Evolutionary conservation across 2,888 invertebrate species (phyloP).

Genomic region (Polia nebulosa): DNA sequence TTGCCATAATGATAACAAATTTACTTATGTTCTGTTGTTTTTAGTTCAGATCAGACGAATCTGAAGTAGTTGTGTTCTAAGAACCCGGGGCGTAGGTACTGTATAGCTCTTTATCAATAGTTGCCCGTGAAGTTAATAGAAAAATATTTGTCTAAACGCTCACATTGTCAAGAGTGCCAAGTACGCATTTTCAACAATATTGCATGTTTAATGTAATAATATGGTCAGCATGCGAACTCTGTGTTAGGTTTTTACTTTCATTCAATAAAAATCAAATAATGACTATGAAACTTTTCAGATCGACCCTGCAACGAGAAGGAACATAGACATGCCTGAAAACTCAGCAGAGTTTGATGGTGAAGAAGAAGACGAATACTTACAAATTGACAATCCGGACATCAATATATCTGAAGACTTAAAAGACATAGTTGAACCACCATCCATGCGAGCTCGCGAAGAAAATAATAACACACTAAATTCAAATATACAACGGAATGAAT

Average conservation of each 20-base stretch:
- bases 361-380: background rate
- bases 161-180: no score
- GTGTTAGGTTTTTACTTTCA: background rate
- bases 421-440: background rate
- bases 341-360: background rate
- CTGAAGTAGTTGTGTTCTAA: no score
- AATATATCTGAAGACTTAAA: slow-evolving; percentile 19
- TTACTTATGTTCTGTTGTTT: background rate
- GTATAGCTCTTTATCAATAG: no score
- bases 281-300: slow-evolving; percentile 12
- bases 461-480: background rate
- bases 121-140: no score
- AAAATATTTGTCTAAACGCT: no score
- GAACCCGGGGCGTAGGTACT: no score
- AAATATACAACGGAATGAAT: slow-evolving; percentile 4
- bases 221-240: no score
- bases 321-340: slow-evolving; percentile 2
- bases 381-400: background rate
- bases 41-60: no score
- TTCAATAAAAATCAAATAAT: background rate
- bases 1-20: background rate
- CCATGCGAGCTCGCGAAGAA: background rate
- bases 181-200: no score
- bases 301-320: slow-evolving; percentile 17
- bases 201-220: no score